phyloP scores from a whole-genome alignment of 2,797 vertebrate genomes.

The Labeo calbasu region DNA sequence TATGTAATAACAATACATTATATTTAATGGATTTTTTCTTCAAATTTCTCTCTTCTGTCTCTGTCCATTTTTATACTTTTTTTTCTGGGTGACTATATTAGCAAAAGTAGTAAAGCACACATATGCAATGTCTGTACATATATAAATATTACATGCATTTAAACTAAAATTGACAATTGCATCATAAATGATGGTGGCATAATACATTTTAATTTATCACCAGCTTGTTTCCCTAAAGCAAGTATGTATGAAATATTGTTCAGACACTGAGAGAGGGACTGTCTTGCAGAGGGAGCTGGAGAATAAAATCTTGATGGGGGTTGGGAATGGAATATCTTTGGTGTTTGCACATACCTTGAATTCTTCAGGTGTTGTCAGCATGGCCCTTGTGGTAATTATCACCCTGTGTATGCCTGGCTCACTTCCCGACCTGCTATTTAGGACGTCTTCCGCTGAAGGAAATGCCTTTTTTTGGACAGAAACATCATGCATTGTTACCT shows the following conservation, averaged over 20 bases:
- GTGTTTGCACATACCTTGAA: constrained; percentile 75
- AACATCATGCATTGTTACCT: constrained; percentile 7
- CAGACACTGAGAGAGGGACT: constrained; percentile 62
- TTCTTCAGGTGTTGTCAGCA: constrained; percentile 81
- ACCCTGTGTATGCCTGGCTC: constrained; percentile 67
- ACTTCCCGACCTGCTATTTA: constrained; percentile 48
- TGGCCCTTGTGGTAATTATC: constrained; percentile 72
- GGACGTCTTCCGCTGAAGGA: constrained; percentile 22
- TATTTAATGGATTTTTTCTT: too few species aligned
- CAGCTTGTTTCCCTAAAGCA: not conserved
- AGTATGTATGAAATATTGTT: not conserved
- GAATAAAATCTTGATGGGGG: constrained; percentile 44
- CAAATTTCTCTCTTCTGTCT: not conserved
- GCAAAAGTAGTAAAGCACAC: not conserved
- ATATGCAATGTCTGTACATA: not conserved
- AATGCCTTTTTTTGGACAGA: constrained; percentile 8
- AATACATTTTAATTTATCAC: not conserved
- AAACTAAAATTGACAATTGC: not conserved
- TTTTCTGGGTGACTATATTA: not conserved
- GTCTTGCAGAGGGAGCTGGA: constrained; percentile 49
- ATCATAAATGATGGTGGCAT: not conserved
- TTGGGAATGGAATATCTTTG: constrained; percentile 62
- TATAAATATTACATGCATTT: not conserved
- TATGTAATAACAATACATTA: too few species aligned
- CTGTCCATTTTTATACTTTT: not conserved